Evolutionary conservation across 2,888 invertebrate species (phyloP), one percentile per base, ranked within the genome.

Genomic region (Bombyx huttoni): DNA sequence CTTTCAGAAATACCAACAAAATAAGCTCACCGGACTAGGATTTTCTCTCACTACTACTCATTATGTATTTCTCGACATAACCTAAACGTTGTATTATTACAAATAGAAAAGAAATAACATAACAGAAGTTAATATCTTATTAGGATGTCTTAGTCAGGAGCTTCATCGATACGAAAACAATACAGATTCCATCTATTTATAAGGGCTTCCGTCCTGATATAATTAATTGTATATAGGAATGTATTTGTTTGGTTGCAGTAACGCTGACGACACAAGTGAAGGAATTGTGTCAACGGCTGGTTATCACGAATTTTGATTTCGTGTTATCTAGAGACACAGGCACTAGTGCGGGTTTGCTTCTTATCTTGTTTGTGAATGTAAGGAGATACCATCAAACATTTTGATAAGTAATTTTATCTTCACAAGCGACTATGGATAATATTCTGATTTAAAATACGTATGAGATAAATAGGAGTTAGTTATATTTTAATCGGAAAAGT

Each of bases 271-370:
- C 40, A 24, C 50, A 24, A 52, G 49, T 55, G 62, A 70, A 70
- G 63, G 65, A 84, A 78, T 69, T 64, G 69, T 84, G 83, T 77
- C 83, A 79, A 74, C 75, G 76, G 55, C 65, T 73, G 65, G 67
- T 81, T 81, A 83, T 84, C 80, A 75, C 58, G 61, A 75, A 76
- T 70, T 80, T 77, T 79, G 78, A 81, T 82, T 81, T 77, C 67
- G 67, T 57, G 67, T 69, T 81, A 78, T 78, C 76, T 72, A 55
- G 58, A 75, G 72, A 73, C 73, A 67, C 72, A 73, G 76, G 75
- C 81, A 74, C 73, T 65, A 66, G 60, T 63, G 56, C 61, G 57
- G 61, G 67, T 78, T 40, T 40, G 40, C 1, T 40, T 40, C 40
- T 40, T 87, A 88, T 88, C 87, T 79, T 78, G 71, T 81, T 81